phyloP scores from a whole-genome alignment of 2,888 invertebrate species.

The Saturnia japonica region DNA sequence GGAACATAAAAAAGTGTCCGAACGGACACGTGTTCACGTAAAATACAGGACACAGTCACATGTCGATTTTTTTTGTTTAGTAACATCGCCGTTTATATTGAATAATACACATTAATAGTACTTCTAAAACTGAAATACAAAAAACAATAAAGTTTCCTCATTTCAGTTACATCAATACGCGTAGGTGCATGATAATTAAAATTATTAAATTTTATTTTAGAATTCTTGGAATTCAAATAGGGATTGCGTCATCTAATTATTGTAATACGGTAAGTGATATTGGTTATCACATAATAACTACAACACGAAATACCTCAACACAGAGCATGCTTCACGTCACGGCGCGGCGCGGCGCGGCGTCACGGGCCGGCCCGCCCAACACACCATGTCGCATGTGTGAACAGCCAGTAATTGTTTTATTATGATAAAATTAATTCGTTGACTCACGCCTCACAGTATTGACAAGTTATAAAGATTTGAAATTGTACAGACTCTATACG shows the following conservation, averaged over 20 bases:
- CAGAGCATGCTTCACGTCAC: slow-evolving; percentile 24
- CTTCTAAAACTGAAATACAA: no score
- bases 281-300: background rate
- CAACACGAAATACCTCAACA: slow-evolving; percentile 18
- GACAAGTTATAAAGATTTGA: slow-evolving; percentile 4
- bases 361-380: background rate
- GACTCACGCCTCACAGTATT: slow-evolving; percentile 30
- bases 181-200: background rate
- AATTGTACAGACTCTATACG: background rate
- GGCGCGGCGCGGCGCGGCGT: background rate
- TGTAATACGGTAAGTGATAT: background rate
- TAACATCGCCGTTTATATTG: no score
- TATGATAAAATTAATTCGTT: slow-evolving; percentile 44
- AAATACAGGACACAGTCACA: no score
- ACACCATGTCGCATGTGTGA: slow-evolving; percentile 39
- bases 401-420: slow-evolving; percentile 49
- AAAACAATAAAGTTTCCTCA: background rate
- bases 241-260: background rate
- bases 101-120: no score
- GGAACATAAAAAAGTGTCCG: no score
- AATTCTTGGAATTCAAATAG: background rate
- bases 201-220: background rate
- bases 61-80: no score
- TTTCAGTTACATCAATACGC: background rate
- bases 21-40: no score